phyloP scores from a whole-genome alignment of 2,888 invertebrate species.

The Caenorhabditis panamensis region DNA sequence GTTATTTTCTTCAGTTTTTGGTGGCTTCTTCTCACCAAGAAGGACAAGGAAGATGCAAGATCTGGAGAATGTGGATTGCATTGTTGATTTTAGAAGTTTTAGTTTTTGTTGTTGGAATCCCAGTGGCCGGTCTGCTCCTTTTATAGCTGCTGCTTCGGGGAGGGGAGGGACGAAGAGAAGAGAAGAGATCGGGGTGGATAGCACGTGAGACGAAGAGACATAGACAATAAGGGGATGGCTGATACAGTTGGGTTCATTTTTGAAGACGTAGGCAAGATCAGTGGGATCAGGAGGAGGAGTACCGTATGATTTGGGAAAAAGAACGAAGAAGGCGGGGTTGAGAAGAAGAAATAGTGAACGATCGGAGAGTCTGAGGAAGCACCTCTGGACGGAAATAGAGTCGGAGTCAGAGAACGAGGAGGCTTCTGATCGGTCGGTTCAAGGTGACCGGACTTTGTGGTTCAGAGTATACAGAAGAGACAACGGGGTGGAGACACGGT shows the following conservation, averaged over 20 bases:
- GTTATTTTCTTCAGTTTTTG: slow-evolving; percentile 32
- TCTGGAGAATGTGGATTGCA: slow-evolving; percentile 31
- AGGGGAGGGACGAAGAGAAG: slow-evolving; percentile 39
- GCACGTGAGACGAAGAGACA: slow-evolving; percentile 41
- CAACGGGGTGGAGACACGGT: slow-evolving; percentile 1
- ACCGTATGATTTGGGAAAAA: slow-evolving; percentile 50
- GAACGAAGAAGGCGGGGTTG: slow-evolving; percentile 26
- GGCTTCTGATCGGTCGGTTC: slow-evolving; percentile 57
- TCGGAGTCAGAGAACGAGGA: slow-evolving; percentile 48
- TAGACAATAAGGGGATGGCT: slow-evolving; percentile 32
- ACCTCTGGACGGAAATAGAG: slow-evolving; percentile 39
- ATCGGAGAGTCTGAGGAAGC: slow-evolving; percentile 26
- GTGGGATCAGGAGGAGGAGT: slow-evolving; percentile 49
- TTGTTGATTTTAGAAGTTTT: slow-evolving; percentile 50
- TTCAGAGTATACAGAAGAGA: slow-evolving; percentile 19
- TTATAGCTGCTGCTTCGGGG: slow-evolving; percentile 28
- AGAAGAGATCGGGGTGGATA: slow-evolving; percentile 27
- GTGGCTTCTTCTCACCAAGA: slow-evolving; percentile 34
- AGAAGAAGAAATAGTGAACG: slow-evolving; percentile 5
- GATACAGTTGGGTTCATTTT: slow-evolving; percentile 50
- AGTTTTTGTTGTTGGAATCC: slow-evolving; percentile 48
- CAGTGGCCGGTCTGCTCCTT: slow-evolving; percentile 34
- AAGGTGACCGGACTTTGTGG: slow-evolving; percentile 49
- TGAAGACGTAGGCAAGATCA: slow-evolving; percentile 53
- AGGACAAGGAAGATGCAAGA: slow-evolving; percentile 42